phyloP scores from a whole-genome alignment of 2,113 vertebrate genomes.

The Prolemur simus region DNA sequence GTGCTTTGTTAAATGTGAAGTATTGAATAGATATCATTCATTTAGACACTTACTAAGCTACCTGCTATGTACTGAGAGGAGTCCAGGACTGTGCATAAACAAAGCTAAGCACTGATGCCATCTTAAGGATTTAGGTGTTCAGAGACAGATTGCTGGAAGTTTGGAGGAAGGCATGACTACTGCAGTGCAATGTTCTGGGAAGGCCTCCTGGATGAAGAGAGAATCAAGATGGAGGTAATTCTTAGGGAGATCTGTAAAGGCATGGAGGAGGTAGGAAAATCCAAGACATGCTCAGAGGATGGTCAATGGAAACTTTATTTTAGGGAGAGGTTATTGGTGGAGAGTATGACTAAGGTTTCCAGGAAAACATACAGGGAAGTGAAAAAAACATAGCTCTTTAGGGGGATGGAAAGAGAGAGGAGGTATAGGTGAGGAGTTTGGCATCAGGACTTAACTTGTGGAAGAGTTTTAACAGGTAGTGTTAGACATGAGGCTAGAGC shows the following conservation, averaged over 20 bases:
- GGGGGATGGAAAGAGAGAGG: neutral
- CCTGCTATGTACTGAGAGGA: neutral
- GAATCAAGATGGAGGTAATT: neutral
- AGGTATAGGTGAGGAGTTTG: neutral
- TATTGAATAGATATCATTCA: neutral
- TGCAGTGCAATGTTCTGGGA: neutral
- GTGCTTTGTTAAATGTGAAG: constrained; percentile 23
- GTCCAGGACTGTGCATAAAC: neutral
- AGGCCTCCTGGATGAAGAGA: neutral
- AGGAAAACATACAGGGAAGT: neutral
- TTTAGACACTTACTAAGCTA: neutral
- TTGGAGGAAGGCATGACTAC: neutral
- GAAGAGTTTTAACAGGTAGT: neutral
- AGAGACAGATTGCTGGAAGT: neutral
- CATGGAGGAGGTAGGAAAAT: neutral
- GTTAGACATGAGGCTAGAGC: neutral
- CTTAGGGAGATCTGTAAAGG: neutral
- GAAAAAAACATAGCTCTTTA: neutral
- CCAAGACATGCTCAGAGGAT: neutral
- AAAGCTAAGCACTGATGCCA: neutral
- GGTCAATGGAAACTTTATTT: neutral
- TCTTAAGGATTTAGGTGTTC: neutral
- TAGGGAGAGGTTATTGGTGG: neutral
- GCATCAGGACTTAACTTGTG: neutral
- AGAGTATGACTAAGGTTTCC: neutral